A percentile compares a stretch with the other conserved stretches of the same genome.
phyloP scores from a whole-genome alignment of 2,113 vertebrate genomes.

The Entelurus aequoreus region DNA sequence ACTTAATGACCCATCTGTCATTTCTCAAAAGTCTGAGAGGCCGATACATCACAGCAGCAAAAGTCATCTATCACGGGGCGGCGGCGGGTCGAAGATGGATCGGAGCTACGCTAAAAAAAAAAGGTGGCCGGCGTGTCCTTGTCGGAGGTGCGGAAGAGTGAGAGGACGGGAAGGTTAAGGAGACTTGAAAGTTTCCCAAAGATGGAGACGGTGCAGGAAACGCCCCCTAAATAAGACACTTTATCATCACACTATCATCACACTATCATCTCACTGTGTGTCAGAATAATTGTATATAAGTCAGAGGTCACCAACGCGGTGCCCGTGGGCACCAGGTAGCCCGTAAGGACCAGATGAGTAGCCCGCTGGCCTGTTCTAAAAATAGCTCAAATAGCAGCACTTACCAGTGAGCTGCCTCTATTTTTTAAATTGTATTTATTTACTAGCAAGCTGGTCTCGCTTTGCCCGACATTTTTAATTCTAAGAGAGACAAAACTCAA shows the following conservation, averaged over 20 bases:
- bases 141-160: conserved; percentile 54
- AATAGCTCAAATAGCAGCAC: too few relatives aligned
- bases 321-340: too few relatives aligned
- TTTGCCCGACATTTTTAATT: too few relatives aligned
- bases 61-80: conserved; percentile 49
- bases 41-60: conserved; percentile 52
- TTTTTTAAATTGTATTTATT: too few relatives aligned
- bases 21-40: conserved; percentile 55
- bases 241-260: background rate
- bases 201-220: conserved; percentile 40
- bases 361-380: too few relatives aligned
- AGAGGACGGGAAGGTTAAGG: conserved; percentile 6
- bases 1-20: conserved; percentile 62
- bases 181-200: conserved; percentile 54
- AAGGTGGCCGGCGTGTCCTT: conserved; percentile 62
- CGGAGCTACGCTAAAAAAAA: conserved; percentile 35
- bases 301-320: too few relatives aligned
- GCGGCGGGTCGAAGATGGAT: conserved; percentile 65
- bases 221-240: conserved; percentile 9
- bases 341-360: too few relatives aligned
- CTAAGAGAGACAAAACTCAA: too few relatives aligned
- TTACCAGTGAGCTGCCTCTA: too few relatives aligned
- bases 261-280: too few relatives aligned
- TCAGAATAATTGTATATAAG: too few relatives aligned
- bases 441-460: too few relatives aligned